phyloP scores from a whole-genome alignment of 2,888 invertebrate species.

The Schizaphis graminum region DNA sequence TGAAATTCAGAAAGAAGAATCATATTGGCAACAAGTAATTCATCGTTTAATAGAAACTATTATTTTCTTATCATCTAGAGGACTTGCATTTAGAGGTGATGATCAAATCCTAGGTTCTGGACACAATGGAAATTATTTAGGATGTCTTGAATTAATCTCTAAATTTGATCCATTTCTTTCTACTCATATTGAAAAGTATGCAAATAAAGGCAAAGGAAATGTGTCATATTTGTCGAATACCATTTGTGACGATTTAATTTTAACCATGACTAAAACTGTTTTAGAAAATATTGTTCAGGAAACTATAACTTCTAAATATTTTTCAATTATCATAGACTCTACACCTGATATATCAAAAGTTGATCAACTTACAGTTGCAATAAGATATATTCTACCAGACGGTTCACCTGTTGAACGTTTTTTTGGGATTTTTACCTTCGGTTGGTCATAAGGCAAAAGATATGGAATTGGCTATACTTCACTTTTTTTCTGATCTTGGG shows the following conservation, averaged over 20 bases:
- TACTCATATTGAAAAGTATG: slow-evolving; percentile 63
- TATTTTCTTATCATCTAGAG: slow-evolving; percentile 60
- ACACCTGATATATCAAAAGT: slow-evolving; percentile 62
- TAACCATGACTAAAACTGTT: not conserved
- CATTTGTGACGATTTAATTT: slow-evolving; percentile 38
- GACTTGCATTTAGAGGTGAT: slow-evolving; percentile 65
- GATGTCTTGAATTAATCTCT: slow-evolving; percentile 65
- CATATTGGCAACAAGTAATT: slow-evolving; percentile 61
- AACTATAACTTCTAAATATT: slow-evolving; percentile 58
- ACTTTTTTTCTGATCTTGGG: too few relatives aligned
- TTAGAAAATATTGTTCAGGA: slow-evolving; percentile 19
- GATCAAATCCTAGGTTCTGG: slow-evolving; percentile 60
- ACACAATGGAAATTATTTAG: slow-evolving; percentile 66
- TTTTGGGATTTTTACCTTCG: slow-evolving; percentile 41
- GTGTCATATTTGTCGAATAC: slow-evolving; percentile 45
- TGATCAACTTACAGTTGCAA: slow-evolving; percentile 66
- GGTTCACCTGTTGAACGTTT: slow-evolving; percentile 22
- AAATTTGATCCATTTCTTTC: slow-evolving; percentile 67
- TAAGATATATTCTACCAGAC: slow-evolving; percentile 56
- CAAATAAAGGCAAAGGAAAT: slow-evolving; percentile 46
- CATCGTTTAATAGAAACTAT: slow-evolving; percentile 58
- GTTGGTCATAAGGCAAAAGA: not conserved
- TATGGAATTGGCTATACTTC: too few relatives aligned
- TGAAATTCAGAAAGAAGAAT: slow-evolving; percentile 30
- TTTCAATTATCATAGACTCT: slow-evolving; percentile 39